Evolutionary conservation across 2,113 vertebrate genomes (phyloP).

Genomic region (Vimba vimba): DNA sequence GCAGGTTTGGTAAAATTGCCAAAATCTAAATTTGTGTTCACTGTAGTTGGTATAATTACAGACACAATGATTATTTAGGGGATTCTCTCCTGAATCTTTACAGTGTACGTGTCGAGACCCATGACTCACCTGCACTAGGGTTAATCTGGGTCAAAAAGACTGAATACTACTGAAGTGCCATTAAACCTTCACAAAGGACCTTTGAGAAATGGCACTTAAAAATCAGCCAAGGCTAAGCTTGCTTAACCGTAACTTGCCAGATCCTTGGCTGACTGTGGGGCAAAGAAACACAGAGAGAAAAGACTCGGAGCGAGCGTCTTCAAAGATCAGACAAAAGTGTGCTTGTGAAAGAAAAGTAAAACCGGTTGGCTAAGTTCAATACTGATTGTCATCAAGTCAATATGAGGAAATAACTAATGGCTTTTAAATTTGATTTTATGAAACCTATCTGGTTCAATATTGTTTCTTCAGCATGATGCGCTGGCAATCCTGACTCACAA

Average conservation of each 20-base stretch:
- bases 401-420: neutral
- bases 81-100: too few species aligned
- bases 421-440: neutral
- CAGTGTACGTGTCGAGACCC: too few species aligned
- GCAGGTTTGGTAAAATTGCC: too few species aligned
- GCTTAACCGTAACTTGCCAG: neutral
- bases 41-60: too few species aligned
- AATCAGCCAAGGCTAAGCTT: neutral
- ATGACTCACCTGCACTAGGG: neutral
- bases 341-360: neutral
- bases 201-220: neutral
- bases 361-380: too few species aligned
- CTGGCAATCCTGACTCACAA: neutral
- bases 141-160: neutral
- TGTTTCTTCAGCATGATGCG: neutral
- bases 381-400: neutral
- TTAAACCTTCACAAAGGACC: neutral
- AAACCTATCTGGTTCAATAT: neutral
- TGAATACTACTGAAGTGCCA: neutral
- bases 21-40: too few species aligned
- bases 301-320: neutral
- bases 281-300: neutral
- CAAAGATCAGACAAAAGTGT: neutral
- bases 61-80: too few species aligned
- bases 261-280: neutral